phyloP scores from a whole-genome alignment of 2,113 vertebrate genomes.

The Gymnarchus niloticus region DNA sequence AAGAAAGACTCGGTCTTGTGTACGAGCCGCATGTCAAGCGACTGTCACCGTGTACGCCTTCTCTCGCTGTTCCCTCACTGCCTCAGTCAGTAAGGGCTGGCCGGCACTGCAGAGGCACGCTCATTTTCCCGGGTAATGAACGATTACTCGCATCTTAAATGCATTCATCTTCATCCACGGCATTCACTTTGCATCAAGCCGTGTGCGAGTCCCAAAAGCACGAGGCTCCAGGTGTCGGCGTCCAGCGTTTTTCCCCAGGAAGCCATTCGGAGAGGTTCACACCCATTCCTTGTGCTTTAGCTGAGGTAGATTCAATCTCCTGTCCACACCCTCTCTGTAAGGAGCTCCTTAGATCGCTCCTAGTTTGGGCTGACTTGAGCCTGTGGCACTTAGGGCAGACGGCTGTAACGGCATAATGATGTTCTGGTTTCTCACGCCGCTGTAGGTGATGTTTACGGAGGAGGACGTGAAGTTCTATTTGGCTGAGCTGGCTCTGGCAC shows the following conservation, averaged over 20 bases:
- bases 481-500: slow-evolving; percentile 92
- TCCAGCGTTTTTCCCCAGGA: not conserved
- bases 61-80: not conserved
- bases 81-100: too few species aligned
- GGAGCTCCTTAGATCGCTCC: not conserved
- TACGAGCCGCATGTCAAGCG: not conserved
- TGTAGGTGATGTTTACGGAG: slow-evolving; percentile 97
- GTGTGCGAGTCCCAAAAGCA: not conserved
- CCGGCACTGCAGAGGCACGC: not conserved
- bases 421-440: not conserved
- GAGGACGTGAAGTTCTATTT: slow-evolving; percentile 99
- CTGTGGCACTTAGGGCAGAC: not conserved
- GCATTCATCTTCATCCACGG: not conserved
- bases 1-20: not conserved
- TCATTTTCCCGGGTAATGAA: not conserved
- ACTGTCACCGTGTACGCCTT: not conserved
- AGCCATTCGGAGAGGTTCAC: not conserved
- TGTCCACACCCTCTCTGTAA: not conserved
- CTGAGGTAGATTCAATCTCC: not conserved
- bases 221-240: not conserved
- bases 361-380: not conserved
- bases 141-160: not conserved
- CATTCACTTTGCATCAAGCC: not conserved
- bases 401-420: not conserved
- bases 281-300: not conserved